phyloP scores from a whole-genome alignment of 2,888 invertebrate genomes.

The Mythimna impura region DNA sequence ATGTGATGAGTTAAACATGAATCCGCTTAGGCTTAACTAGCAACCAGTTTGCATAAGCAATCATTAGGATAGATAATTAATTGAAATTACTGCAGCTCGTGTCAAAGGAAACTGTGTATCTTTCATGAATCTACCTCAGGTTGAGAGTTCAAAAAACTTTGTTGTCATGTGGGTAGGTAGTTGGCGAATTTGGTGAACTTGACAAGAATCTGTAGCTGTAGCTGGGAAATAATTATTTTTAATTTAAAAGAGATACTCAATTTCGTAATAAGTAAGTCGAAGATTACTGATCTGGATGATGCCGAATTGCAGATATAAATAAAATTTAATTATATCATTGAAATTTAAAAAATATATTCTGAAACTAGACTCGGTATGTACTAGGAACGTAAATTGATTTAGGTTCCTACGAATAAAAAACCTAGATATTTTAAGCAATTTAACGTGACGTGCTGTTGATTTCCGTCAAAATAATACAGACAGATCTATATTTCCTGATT shows the following conservation, averaged over 20 bases:
- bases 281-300: not conserved
- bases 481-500: slow-evolving; percentile 21
- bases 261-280: not conserved
- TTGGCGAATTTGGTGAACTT: not conserved
- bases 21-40: slow-evolving; percentile 13
- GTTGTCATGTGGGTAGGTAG: slow-evolving; percentile 9
- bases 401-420: not conserved
- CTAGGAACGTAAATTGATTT: too few species aligned
- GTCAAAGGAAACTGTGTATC: slow-evolving; percentile 9
- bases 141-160: slow-evolving; percentile 22
- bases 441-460: slow-evolving; percentile 1
- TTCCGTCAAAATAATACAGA: slow-evolving; percentile 6
- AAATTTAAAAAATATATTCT: too few species aligned
- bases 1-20: slow-evolving; percentile 42
- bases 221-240: not conserved
- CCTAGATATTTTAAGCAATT: not conserved
- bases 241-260: not conserved
- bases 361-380: too few species aligned
- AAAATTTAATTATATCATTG: too few species aligned
- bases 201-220: not conserved
- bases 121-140: not conserved
- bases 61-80: slow-evolving; percentile 26
- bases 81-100: slow-evolving; percentile 17
- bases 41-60: slow-evolving; percentile 30
- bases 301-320: too few species aligned